Evolutionary conservation across 2,113 vertebrate species (phyloP).

Genomic region (Alethe castanea): DNA sequence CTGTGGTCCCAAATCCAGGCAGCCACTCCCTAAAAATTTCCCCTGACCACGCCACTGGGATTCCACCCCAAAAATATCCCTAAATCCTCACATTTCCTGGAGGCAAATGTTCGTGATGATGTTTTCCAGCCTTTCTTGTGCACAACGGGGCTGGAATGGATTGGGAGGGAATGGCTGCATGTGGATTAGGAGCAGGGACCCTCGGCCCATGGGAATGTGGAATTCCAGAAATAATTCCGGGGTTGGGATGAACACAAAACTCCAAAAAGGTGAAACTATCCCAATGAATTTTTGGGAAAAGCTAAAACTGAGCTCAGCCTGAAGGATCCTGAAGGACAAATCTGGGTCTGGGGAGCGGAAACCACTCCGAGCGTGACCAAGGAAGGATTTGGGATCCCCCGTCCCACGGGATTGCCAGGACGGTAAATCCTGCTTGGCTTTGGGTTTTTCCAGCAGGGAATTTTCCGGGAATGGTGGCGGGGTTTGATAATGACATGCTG

Average conservation of each 20-base stretch:
- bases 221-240: background rate
- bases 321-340: accelerated
- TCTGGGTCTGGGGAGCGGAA: accelerated
- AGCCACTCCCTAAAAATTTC: background rate
- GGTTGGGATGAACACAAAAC: background rate
- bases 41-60: accelerated
- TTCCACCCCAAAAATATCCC: background rate
- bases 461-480: background rate
- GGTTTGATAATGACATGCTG: conserved; percentile 40
- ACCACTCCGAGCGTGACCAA: accelerated
- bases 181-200: accelerated
- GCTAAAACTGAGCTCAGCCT: accelerated
- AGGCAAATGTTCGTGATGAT: background rate
- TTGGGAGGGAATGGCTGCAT: accelerated
- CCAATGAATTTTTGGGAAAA: background rate
- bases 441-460: background rate
- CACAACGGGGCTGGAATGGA: accelerated
- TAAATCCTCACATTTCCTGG: accelerated
- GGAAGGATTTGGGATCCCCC: background rate
- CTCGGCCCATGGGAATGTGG: background rate
- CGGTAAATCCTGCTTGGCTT: accelerated
- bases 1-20: background rate
- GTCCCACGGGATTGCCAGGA: accelerated
- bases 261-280: background rate
- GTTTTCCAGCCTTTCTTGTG: background rate